Evolutionary conservation across 1,140 invertebrate species (phyloP).

Genomic region (Achroia grisella): DNA sequence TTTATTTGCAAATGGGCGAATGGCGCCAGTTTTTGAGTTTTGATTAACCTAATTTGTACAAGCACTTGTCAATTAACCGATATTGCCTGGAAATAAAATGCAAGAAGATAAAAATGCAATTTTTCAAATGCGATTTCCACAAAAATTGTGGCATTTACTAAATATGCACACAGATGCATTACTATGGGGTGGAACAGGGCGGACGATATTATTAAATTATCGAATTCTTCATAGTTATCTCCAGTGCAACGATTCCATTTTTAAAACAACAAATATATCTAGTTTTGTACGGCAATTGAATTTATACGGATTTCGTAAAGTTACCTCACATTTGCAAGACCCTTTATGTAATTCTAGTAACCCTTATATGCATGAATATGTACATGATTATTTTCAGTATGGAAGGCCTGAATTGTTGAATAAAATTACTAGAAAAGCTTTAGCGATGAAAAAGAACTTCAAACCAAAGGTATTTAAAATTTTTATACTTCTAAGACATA

Average conservation of each 20-base stretch:
- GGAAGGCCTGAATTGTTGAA: slow-evolving; percentile 71
- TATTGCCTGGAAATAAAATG: slow-evolving; percentile 34
- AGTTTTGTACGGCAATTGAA: slow-evolving; percentile 78
- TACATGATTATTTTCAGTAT: slow-evolving; percentile 74
- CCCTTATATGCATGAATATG: slow-evolving; percentile 76
- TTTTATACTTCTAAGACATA: neutral
- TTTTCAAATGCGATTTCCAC: slow-evolving; percentile 75
- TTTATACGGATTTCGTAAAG: slow-evolving; percentile 78
- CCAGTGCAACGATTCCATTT: slow-evolving; percentile 70
- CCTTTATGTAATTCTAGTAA: slow-evolving; percentile 72
- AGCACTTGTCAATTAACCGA: too few relatives aligned
- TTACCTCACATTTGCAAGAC: slow-evolving; percentile 75
- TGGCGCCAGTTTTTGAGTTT: too few relatives aligned
- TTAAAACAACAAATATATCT: slow-evolving; percentile 77
- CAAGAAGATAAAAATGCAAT: slow-evolving; percentile 66
- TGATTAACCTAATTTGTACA: too few relatives aligned
- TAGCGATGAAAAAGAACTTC: slow-evolving; percentile 52
- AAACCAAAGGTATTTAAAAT: slow-evolving; percentile 40
- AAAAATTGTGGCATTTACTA: slow-evolving; percentile 77
- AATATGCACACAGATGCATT: slow-evolving; percentile 74
- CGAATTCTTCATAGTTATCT: slow-evolving; percentile 73
- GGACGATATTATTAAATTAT: slow-evolving; percentile 75
- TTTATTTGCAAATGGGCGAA: too few relatives aligned
- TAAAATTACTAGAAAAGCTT: slow-evolving; percentile 74
- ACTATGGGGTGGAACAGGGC: slow-evolving; percentile 72